Conservation (phyloP, 1,140 invertebrate species). For the Armadillidium nasatum region DNA sequence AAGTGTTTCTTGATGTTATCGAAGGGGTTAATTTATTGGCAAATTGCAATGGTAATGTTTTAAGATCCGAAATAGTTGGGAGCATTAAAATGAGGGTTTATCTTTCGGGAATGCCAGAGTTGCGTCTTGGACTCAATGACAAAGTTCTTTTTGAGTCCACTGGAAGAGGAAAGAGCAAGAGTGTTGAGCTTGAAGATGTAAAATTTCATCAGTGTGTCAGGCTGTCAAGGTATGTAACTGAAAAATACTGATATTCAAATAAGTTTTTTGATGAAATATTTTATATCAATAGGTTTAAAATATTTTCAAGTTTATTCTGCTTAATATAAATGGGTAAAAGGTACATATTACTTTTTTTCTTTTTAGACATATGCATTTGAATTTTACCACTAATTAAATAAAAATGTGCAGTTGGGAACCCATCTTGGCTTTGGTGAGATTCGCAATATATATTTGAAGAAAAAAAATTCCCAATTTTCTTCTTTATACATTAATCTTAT, state of each 20-base stretch:
- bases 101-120: conserved; percentile 98
- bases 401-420: too few relatives aligned
- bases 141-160: conserved; percentile 98
- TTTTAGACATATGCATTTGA: too few relatives aligned
- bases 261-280: too few relatives aligned
- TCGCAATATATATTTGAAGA: too few relatives aligned
- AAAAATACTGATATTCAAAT: neutral
- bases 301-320: too few relatives aligned
- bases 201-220: conserved; percentile 99
- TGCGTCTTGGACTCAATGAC: conserved; percentile 96
- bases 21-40: conserved; percentile 97
- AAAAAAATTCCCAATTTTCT: too few relatives aligned
- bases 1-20: conserved; percentile 99
- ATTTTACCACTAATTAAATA: too few relatives aligned
- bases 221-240: conserved; percentile 62
- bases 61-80: conserved; percentile 97
- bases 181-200: conserved; percentile 97
- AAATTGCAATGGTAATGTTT: conserved; percentile 95
- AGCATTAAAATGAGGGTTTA: conserved; percentile 99
- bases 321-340: too few relatives aligned
- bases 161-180: conserved; percentile 95
- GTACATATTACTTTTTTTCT: too few relatives aligned
- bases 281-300: too few relatives aligned
- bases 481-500: too few relatives aligned
- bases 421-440: too few relatives aligned